Percentiles rank a stretch among this genome's conserved stretches.
These are phyloP conservation scores for Drosophila imparisetae DNA, from an alignment of 2,888 invertebrate genomes.

Conservation along the genomic window DNA sequence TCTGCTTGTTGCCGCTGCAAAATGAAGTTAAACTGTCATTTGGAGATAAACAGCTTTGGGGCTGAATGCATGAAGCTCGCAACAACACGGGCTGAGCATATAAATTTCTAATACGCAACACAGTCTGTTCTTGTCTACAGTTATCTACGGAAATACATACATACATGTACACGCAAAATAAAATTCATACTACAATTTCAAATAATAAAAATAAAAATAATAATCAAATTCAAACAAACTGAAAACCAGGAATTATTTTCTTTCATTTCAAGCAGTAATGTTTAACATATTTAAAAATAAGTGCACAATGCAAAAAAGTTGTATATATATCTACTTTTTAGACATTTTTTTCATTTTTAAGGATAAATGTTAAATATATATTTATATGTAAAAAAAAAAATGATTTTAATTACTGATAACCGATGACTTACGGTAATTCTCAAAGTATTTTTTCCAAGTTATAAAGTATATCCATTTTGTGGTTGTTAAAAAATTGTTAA, in stretches of 20 bases:
- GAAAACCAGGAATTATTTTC: neutral
- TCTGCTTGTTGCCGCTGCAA: slow-evolving; percentile 30
- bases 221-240: neutral
- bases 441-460: neutral
- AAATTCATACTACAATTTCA: neutral
- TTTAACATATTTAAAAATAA: neutral
- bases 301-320: neutral
- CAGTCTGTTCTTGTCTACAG: slow-evolving; percentile 44
- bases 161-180: neutral
- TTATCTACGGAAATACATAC: slow-evolving; percentile 16
- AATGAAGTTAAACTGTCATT: slow-evolving; percentile 70
- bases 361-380: neutral
- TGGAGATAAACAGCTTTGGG: slow-evolving; percentile 70
- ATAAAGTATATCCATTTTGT: neutral
- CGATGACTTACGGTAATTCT: neutral
- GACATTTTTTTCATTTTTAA: neutral
- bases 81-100: slow-evolving; percentile 51
- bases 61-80: slow-evolving; percentile 48
- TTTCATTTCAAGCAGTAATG: neutral
- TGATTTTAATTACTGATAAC: neutral
- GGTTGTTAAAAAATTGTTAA: neutral
- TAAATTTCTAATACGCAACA: slow-evolving; percentile 75
- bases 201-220: too few species aligned
- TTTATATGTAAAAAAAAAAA: neutral
- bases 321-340: neutral